These are phyloP conservation scores for Coccyzus lansbergi DNA, from an alignment of 2,797 vertebrate species.

Conservation along the genomic window DNA sequence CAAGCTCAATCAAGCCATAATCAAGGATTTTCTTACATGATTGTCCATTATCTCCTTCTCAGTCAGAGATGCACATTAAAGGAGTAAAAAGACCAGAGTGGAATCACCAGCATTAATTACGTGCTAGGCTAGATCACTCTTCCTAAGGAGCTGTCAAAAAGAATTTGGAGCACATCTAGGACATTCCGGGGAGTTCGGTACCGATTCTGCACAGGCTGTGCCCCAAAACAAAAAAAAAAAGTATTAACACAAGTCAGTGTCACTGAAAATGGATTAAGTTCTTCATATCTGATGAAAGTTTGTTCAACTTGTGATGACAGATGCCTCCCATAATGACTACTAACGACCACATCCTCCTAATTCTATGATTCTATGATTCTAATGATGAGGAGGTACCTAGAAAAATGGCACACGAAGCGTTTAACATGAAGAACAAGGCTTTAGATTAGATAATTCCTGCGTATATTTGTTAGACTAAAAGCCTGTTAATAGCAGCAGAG, in stretches of 20 bases:
- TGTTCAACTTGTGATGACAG: not conserved
- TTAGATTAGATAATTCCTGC: not conserved
- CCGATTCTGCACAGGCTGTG: not conserved
- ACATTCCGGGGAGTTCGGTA: not conserved
- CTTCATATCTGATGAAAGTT: not conserved
- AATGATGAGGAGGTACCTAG: not conserved
- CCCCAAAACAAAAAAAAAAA: not conserved
- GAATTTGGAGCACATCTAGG: slow-evolving; percentile 7
- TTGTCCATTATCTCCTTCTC: slow-evolving; percentile 79
- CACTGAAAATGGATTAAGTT: not conserved
- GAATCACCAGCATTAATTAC: slow-evolving; percentile 71
- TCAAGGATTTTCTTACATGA: slow-evolving; percentile 76
- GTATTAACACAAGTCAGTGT: not conserved
- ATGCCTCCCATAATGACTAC: not conserved
- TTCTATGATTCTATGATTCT: too few relatives aligned
- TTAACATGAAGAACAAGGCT: not conserved
- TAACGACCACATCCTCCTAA: not conserved
- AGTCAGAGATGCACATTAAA: slow-evolving; percentile 66
- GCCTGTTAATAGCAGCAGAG: not conserved
- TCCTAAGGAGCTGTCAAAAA: slow-evolving; percentile 49
- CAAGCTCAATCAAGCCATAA: slow-evolving; percentile 78
- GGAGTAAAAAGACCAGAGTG: slow-evolving; percentile 70
- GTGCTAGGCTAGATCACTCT: slow-evolving; percentile 56
- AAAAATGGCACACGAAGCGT: not conserved
- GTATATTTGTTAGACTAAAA: not conserved